Percentiles rank a stretch among this genome's conserved stretches.
phyloP scores from a whole-genome alignment of 2,797 vertebrate species.

The Arctocebus calabarensis region DNA sequence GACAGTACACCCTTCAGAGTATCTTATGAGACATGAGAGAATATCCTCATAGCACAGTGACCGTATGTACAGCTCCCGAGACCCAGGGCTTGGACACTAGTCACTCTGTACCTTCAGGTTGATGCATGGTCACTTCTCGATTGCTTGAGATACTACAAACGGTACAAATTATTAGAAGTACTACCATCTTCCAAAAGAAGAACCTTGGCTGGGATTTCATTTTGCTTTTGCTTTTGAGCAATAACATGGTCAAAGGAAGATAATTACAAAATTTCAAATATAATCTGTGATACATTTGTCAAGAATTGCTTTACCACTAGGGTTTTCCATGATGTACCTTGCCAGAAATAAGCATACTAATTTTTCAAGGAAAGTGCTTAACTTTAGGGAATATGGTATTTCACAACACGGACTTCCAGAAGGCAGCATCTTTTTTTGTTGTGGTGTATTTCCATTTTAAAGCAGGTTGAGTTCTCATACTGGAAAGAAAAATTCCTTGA shows the following conservation, averaged over 20 bases:
- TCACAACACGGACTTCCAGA: slow-evolving; percentile 31
- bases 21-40: background rate
- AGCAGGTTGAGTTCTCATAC: slow-evolving; percentile 31
- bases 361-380: background rate
- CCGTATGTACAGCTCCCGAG: background rate
- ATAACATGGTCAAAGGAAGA: slow-evolving; percentile 26
- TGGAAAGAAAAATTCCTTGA: background rate
- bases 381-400: background rate
- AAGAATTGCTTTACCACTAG: background rate
- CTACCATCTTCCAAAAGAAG: slow-evolving; percentile 5
- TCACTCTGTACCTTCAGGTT: background rate
- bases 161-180: background rate
- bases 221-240: background rate
- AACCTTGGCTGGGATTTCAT: background rate
- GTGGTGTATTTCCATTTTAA: slow-evolving; percentile 29
- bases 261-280: slow-evolving; percentile 13
- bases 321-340: background rate
- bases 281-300: background rate
- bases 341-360: slow-evolving; percentile 14
- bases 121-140: background rate
- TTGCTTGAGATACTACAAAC: slow-evolving; percentile 22
- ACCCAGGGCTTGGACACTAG: background rate
- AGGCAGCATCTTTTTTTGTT: slow-evolving; percentile 35
- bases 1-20: background rate
- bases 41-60: background rate